Conservation (phyloP, 2,113 vertebrate species). For the Marcusenius ussheri region DNA sequence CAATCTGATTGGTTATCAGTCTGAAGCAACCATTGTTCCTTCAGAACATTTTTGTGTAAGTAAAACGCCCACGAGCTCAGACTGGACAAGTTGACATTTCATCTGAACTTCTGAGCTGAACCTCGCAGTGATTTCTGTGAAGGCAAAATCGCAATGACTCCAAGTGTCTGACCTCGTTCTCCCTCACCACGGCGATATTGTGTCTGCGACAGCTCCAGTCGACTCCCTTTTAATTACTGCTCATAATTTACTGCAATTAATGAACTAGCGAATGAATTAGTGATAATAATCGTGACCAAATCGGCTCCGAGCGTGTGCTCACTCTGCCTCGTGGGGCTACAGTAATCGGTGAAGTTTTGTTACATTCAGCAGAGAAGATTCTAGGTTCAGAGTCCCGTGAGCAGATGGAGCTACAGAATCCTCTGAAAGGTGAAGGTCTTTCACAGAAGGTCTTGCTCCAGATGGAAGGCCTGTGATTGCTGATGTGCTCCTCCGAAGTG, state of each 20-base stretch:
- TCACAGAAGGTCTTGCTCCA: not conserved
- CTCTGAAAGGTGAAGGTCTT: not conserved
- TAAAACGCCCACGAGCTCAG: too few species aligned
- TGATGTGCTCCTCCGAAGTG: not conserved
- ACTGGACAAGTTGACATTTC: not conserved
- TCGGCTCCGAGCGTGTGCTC: not conserved
- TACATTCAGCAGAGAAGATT: not conserved
- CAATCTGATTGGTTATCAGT: too few species aligned
- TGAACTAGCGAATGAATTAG: constrained; percentile 26
- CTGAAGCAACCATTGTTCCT: too few species aligned
- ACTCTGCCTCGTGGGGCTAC: not conserved
- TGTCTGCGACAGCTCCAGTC: not conserved
- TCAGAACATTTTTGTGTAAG: too few species aligned
- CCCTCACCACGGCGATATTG: not conserved
- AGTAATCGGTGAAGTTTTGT: not conserved
- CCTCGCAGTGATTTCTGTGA: not conserved
- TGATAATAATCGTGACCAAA: constrained; percentile 11
- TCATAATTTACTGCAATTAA: constrained; percentile 41
- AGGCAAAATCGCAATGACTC: not conserved
- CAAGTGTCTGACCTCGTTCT: not conserved
- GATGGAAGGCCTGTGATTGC: not conserved
- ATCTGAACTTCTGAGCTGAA: not conserved
- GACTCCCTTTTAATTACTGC: constrained; percentile 23
- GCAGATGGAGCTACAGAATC: not conserved
- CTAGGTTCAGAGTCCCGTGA: not conserved